Evolutionary conservation across 2,113 vertebrate species (phyloP), one percentile per base, ranked within the genome.

Genomic region (Callipepla squamata): DNA sequence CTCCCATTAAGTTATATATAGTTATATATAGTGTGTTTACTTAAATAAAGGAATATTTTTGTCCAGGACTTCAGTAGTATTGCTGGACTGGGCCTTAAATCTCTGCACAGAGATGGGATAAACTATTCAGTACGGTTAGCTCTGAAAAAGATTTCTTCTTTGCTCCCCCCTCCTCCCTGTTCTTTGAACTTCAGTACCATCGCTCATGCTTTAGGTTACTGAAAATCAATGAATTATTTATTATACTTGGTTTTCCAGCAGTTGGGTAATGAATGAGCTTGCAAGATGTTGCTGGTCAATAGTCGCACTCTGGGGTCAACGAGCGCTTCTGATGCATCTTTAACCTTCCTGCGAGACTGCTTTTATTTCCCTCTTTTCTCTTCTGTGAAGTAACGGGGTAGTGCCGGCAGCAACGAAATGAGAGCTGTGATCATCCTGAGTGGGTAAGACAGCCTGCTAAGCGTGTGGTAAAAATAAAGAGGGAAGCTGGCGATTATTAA

Each of bases 151-250:
- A 4, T 17, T 65, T 15, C 72, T 6, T 0, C 86, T 89, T 89
- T 25, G 8, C 3, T 92, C 40, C 81, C 42, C 44, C 13, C 47
- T 95, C 87, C 57, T 83, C 42, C 45, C 36, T 40, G 42, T 16
- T 88, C 80, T 76, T 83, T 85, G 38, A 81, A 88, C 16, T 1
- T 80, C 62, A 75, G 28, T 77, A 58, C 11, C 47, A 11, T 14
- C 16, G 6, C 38, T 85, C 18, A 26, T 68, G 68, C 68, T 95
- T 85, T 77, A 90, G 40, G 30, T 77, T 34, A 61, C 70, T 92
- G 50, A 94, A 77, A 93, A 84, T 68, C 78, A 48, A n/a, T 79
- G 47, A 89, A 74, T 89, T 93, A 85, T 82, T 89, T 94, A 93
- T 80, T 51, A 42, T 74, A 59, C 22, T 81, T 87, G 61, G 22